Evolutionary conservation across 1,140 invertebrate species (phyloP).

Genomic region (Calephelis nemesis): DNA sequence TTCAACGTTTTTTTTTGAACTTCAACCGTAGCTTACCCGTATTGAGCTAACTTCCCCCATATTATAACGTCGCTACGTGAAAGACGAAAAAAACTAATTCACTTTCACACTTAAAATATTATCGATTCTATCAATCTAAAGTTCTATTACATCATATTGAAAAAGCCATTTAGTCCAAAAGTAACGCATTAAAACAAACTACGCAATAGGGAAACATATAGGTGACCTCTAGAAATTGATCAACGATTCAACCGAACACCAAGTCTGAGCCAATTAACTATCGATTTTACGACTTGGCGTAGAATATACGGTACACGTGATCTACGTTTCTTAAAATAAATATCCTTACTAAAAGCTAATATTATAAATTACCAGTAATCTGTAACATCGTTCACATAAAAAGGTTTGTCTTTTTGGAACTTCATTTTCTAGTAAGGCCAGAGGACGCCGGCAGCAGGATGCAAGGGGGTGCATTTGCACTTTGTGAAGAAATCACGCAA

Average conservation of each 20-base stretch:
- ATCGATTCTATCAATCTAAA: too few relatives aligned
- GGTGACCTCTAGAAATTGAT: constrained; percentile 11
- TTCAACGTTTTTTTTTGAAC: too few relatives aligned
- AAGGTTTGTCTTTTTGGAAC: not conserved
- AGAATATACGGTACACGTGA: constrained; percentile 14
- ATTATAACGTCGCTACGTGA: too few relatives aligned
- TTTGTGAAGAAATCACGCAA: too few relatives aligned
- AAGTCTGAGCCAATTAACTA: constrained; percentile 15
- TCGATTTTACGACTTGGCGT: constrained; percentile 13
- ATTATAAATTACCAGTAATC: constrained; percentile 10
- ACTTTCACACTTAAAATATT: too few relatives aligned
- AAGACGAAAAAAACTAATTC: too few relatives aligned
- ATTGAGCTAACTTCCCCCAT: too few relatives aligned
- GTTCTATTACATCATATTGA: too few relatives aligned
- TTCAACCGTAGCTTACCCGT: too few relatives aligned
- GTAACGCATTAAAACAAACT: not conserved
- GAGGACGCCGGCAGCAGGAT: too few relatives aligned
- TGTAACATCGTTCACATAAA: constrained; percentile 1
- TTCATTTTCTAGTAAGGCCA: too few relatives aligned
- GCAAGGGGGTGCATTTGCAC: too few relatives aligned
- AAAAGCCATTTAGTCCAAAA: not conserved
- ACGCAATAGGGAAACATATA: not conserved
- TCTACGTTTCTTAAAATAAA: constrained; percentile 8
- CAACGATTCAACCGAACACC: constrained; percentile 1
- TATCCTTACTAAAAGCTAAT: constrained; percentile 5